Evolutionary conservation across 92 coral and sea anemone genomes (phyloP).

Genomic region (Umimayanthus chanpuru): DNA sequence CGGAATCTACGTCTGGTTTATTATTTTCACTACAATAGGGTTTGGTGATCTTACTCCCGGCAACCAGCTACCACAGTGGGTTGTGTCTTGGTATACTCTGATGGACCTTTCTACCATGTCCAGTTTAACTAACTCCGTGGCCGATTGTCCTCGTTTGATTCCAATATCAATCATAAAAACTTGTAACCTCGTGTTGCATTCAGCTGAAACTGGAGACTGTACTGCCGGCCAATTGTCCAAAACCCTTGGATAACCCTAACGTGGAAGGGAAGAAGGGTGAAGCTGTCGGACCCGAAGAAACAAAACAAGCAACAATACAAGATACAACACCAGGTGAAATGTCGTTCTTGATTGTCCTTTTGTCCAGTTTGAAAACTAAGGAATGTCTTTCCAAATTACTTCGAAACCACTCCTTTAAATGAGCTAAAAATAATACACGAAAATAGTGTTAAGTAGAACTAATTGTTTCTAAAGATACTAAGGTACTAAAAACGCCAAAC

Average conservation of each 20-base stretch:
- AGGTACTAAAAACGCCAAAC: too few relatives aligned
- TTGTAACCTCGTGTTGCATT: not conserved
- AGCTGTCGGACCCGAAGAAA: not conserved
- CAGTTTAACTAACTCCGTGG: constrained; percentile 19
- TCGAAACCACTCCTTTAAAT: too few relatives aligned
- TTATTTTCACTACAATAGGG: constrained; percentile 34
- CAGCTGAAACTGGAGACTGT: not conserved
- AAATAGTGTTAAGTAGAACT: too few relatives aligned
- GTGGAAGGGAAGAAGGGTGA: not conserved
- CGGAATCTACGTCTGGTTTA: constrained; percentile 37
- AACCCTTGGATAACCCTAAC: not conserved
- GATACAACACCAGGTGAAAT: too few relatives aligned
- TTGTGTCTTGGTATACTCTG: constrained; percentile 5
- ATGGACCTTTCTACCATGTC: constrained; percentile 38
- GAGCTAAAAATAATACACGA: too few relatives aligned
- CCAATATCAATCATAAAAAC: not conserved
- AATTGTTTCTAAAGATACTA: too few relatives aligned
- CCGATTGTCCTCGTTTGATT: constrained; percentile 8
- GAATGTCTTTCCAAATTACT: too few relatives aligned
- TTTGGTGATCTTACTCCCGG: constrained; percentile 34
- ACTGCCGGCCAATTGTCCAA: not conserved
- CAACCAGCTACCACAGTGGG: constrained; percentile 4
- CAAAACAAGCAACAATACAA: not conserved
- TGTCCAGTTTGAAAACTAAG: too few relatives aligned
- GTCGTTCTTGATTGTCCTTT: too few relatives aligned